Evolutionary conservation across 2,888 invertebrate genomes (phyloP), one percentile per base, ranked within the genome.

Genomic region (Petrolisthes cinctipes): DNA sequence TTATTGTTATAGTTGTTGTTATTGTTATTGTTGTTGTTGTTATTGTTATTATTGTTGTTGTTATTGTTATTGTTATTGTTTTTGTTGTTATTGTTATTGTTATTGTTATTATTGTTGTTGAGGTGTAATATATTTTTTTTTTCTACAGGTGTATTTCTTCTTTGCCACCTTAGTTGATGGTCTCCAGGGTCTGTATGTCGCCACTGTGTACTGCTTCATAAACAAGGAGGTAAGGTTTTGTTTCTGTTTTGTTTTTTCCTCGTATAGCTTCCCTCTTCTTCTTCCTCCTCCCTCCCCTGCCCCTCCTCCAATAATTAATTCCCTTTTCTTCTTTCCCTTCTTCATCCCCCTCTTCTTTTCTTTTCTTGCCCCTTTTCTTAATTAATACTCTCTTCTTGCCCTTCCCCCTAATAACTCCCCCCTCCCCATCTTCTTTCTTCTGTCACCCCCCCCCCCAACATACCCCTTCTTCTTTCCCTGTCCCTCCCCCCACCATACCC

Each of bases 201-300:
- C 95, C 5, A 91, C 95, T 90, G 92, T 96, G 0, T 95, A 95
- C 91, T 96, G 96, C 91, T 96, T 95, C 91, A 92, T 94, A 4
- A 95, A 95, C 91, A 94, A 94, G 91, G 95, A 96, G 94, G 95
- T 95, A 92, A 92, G 82, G 68, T 37, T 17, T 53, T 61, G 4
- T 53, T 5, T 37, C 14, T 56, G 51, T 37, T 57, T n/a, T 23
- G n/a, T 71, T 23, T 37, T 66, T 17, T 11, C 66, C 66, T 66
- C 0, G 37, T 37, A 37, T 37, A 37, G 37, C 37, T 37, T 37
- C 37, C 37, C 37, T 37, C 37, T 37, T 37, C 37, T 37, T 37
- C 37, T 37, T 37, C 37, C 2, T 37, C 37, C 37, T 37, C 2
- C 37, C 37, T 37, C 37, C 37, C 37, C 37, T 37, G 37, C 37